These are phyloP conservation scores for Cranoglanis bouderius DNA, from an alignment of 2,113 vertebrate genomes.

Conservation along the genomic window DNA sequence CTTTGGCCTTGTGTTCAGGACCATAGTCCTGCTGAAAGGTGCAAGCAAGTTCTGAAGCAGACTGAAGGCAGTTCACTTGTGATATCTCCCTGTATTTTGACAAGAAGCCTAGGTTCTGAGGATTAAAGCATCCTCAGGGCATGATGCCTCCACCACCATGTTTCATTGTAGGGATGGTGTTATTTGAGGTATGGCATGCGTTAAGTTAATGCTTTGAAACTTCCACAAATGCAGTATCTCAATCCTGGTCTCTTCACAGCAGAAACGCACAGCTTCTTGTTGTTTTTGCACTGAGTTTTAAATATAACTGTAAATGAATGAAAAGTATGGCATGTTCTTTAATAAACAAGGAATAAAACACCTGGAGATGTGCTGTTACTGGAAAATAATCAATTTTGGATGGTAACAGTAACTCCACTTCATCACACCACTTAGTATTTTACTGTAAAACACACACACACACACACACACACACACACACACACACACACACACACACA, in stretches of 20 bases:
- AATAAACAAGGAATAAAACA: too few species aligned
- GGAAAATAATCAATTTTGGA: not conserved
- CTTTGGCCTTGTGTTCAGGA: not conserved
- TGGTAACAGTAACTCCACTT: not conserved
- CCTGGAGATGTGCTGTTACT: not conserved
- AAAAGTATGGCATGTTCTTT: too few species aligned
- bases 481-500: not conserved
- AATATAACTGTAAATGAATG: too few species aligned
- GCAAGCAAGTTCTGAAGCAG: not conserved
- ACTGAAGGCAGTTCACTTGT: not conserved
- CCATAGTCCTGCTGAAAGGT: not conserved
- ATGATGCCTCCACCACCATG: not conserved
- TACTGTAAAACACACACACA: not conserved
- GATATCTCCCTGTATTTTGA: not conserved
- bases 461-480: conserved; percentile 1
- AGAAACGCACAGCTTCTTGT: not conserved
- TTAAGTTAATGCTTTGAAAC: too few species aligned
- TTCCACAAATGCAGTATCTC: too few species aligned
- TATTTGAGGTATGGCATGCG: not conserved
- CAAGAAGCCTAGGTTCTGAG: not conserved
- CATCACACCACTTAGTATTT: not conserved
- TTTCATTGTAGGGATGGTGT: not conserved
- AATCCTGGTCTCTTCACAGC: too few species aligned
- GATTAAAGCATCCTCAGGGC: not conserved
- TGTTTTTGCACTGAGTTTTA: not conserved